Base-by-base conservation (phyloP, 2,888 invertebrate genomes). In the Hypercompe scribonia region DNA sequence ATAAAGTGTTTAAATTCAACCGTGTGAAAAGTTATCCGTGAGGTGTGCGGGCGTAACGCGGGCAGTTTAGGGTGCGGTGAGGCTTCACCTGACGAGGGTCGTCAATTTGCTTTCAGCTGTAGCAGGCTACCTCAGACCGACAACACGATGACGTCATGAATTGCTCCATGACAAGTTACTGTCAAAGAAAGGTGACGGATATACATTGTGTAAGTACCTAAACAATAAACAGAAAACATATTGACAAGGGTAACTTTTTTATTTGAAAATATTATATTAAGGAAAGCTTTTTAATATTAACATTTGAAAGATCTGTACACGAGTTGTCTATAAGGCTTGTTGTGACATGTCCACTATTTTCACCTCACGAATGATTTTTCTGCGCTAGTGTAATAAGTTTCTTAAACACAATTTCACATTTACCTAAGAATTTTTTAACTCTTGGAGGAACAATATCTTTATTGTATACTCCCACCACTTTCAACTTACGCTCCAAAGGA, bases 11-110 rank as follows among this genome's bases (percentile, higher is more conserved):
- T 66, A 42, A 66, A 42, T 39, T 66, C 42, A 42, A 66, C 46
- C 31, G 65, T 18, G 65, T 39, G 42, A 21, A n/a, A 28, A 28
- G 42, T 31, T 28, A 24, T 13, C 34, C 11, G 11, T n/a, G 36
- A 36, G 24, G 39, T 42, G 65, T 21, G 28, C 8, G 65, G 58
- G 28, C 13, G 28, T 58, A 18, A 42, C 28, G 42, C 2, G 21
- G 21, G n/a, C 2, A 28, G 36, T 28, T 39, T 5, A 15, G 50
- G 50, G 50, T 54, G 50, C 50, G 50, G 39, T 7, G 42, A 21
- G 46, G 31, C 42, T 31, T 46, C 42, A 66, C 66, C 66, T 46
- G 66, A 66, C 66, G 46, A 66, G 66, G 66, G 42, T 66, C 33
- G 21, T 21, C 31, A 33, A 24, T 66, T 66, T 33, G 46, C 46